Base-by-base conservation (phyloP, 2,888 invertebrate species). In the Cinara cedri region DNA sequence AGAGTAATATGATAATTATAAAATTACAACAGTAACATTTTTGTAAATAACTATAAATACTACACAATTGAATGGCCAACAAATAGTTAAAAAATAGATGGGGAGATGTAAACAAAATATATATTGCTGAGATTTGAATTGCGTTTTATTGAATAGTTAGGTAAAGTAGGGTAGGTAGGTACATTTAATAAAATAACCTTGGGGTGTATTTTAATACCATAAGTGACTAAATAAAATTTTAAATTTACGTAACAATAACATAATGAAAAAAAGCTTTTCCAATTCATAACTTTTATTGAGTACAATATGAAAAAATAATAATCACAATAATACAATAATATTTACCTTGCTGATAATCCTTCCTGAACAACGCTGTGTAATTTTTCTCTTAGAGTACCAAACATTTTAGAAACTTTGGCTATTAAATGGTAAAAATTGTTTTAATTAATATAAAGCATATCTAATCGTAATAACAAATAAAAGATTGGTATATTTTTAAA, bases 371-470 rank as follows among this genome's bases (percentile, higher is more conserved):
- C 78, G 14, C 85, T 86, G 82, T 85, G 87, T 24, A 88, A 84
- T 83, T 87, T 88, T 82, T 87, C 87, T 72, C 86, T 86, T 1
- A 88, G 83, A 82, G 84, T 88, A 74, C 86, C 87, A 83, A 88
- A 86, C 88, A 88, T 88, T 24, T 34, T 46, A 8, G 42, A 55
- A 42, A 71, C 21, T 44, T n/a, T 6, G 13, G 13, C 8, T 1
- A 16, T 9, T 19, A 14, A 34, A 9, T 13, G 8, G 19, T 14
- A 54, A 34, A 44, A 54, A 34, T 65, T 13, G 9, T 46, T 46
- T 65, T 3, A 54, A 54, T 9, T 21, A 16, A n/a, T 65, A 66
- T 24, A 9, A 16, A n/a, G 19, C 19, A 34, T 70, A 34, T n/a
- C n/a, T n/a, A n/a, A 34, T 3, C 13, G 9, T 19, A 19, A 13